Evolutionary conservation across 2,113 vertebrate species (phyloP).

Genomic region (Numida meleagris): DNA sequence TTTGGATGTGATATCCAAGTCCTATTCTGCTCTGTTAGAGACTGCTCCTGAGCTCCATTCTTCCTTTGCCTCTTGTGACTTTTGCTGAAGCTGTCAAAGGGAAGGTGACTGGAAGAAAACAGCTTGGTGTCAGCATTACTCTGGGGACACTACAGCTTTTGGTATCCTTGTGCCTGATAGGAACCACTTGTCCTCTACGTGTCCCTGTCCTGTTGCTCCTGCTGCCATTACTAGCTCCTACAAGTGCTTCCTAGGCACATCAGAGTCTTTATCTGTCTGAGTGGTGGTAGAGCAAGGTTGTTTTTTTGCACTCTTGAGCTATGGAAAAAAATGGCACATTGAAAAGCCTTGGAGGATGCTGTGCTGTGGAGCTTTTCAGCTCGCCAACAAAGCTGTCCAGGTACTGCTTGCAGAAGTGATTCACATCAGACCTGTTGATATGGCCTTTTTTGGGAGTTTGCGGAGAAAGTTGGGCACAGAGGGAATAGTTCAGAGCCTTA

Average conservation of each 20-base stretch:
- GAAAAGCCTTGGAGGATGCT: not conserved
- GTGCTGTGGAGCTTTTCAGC: not conserved
- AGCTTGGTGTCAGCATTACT: rapidly evolving
- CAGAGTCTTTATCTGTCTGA: not conserved
- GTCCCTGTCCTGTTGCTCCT: not conserved
- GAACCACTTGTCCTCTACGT: not conserved
- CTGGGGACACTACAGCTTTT: not conserved
- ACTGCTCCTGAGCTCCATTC: not conserved
- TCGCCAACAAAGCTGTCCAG: rapidly evolving
- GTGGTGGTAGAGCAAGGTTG: not conserved
- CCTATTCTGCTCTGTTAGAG: not conserved
- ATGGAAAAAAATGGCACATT: not conserved
- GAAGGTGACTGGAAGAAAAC: not conserved
- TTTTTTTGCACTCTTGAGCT: not conserved
- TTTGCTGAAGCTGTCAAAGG: not conserved
- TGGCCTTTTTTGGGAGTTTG: not conserved
- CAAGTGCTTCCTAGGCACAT: not conserved
- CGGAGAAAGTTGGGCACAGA: not conserved
- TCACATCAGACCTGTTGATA: not conserved
- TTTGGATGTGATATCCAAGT: rapidly evolving
- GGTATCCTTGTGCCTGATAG: not conserved
- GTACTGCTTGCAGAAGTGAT: not conserved
- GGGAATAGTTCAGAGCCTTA: not conserved
- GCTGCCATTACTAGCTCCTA: rapidly evolving
- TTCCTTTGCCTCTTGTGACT: not conserved